Conservation (phyloP, 2,888 invertebrate genomes). For the Pomacea canaliculata region DNA sequence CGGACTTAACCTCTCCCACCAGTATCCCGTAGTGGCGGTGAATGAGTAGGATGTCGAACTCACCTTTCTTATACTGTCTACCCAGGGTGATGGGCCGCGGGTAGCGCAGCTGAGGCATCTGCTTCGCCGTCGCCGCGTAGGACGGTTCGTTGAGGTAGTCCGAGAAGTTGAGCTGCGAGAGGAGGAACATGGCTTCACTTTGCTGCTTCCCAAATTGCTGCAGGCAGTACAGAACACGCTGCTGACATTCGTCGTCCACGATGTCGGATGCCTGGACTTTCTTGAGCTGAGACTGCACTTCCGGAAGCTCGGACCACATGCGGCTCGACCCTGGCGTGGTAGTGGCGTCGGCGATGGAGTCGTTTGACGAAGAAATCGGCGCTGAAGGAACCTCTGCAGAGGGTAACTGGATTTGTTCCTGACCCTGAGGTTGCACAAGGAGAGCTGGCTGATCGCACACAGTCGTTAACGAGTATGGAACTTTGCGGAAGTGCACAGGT, state of each 20-base stretch:
- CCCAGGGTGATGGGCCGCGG: not conserved
- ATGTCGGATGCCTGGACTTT: not conserved
- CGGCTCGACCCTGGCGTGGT: too few species aligned
- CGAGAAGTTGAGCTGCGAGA: slow-evolving; percentile 8
- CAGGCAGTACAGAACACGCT: slow-evolving; percentile 2
- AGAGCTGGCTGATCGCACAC: too few species aligned
- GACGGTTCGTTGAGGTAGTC: slow-evolving; percentile 11
- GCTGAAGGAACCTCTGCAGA: too few species aligned
- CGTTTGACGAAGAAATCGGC: too few species aligned
- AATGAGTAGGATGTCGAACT: slow-evolving; percentile 7
- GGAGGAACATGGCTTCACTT: slow-evolving; percentile 12
- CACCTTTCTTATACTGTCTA: not conserved
- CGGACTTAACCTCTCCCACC: slow-evolving; percentile 11
- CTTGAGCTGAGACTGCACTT: too few species aligned
- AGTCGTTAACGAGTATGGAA: too few species aligned
- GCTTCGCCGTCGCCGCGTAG: not conserved
- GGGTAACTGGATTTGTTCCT: too few species aligned
- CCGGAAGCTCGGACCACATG: too few species aligned
- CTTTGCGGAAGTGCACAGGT: too few species aligned
- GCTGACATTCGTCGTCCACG: slow-evolving; percentile 6
- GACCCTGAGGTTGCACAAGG: too few species aligned
- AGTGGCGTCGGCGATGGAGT: too few species aligned
- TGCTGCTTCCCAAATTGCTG: not conserved
- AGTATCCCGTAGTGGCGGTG: slow-evolving; percentile 9
- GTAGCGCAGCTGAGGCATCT: not conserved